Base-by-base conservation (phyloP, 2,797 vertebrate species). In the Acrossocheilus wenchowensis region DNA sequence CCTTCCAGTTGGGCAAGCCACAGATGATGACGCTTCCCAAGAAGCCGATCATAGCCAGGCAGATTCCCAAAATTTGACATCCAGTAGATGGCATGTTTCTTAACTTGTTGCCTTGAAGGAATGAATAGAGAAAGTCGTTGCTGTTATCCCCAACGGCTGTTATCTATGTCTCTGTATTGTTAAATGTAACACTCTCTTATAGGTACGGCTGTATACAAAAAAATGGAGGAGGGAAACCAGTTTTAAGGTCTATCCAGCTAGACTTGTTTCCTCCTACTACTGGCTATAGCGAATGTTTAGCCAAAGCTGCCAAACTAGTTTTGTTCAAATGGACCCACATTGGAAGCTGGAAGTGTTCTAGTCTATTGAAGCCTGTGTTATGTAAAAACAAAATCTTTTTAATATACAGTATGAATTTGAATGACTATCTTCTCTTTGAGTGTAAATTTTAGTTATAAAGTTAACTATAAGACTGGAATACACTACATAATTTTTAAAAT, bases 1-100 rank as follows among this genome's bases (percentile, higher is more conserved):
- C 97, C 10, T 95, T 94, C 97, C 97, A 98, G 90, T 94, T 96
- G 72, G 98, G 97, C 39, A 98, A 90, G 0, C 91, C 96, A 0
- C 97, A 98, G 92, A 96, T 93, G 15, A 98, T 73, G 52, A 98
- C 94, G 89, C 90, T 89, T 0, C 95, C 97, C 85, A 98, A 23
- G 92, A 97, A 97, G 86, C 97, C 97, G 4, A 96, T 90, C 89
- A 96, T 89, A 0, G 96, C 96, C 88, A 98, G 92, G 68, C 92
- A 90, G 0, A 97, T 93, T 83, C 96, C 97, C 89, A 97, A 89
- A 68, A 97, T 92, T 90, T 98, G 97, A 30, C 94, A 91, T 39
- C 95, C 95, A 87, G 93, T 92, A 6, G 96, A 96, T 64, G 94
- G 96, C 97, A 99, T 98, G 34, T 34, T 41, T 78, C n/a, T 83